Evolutionary conservation across 2,113 vertebrate species (phyloP).

Genomic region (Uria lomvia): DNA sequence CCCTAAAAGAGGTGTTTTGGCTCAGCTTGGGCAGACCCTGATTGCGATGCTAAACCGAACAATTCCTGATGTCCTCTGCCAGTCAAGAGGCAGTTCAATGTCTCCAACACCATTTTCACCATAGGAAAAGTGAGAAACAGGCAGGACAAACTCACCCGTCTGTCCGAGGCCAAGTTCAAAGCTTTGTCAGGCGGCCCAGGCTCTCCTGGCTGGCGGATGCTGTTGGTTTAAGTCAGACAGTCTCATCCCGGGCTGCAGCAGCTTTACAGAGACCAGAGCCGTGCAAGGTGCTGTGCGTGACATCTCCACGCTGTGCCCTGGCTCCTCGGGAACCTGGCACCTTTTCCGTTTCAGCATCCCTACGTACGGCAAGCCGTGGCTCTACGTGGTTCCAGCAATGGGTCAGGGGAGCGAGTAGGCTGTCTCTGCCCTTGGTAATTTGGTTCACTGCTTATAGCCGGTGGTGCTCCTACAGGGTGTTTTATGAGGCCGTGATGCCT

Average conservation of each 20-base stretch:
- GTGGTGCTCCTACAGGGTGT: not conserved
- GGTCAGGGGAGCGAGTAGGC: not conserved
- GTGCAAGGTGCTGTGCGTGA: rapidly evolving
- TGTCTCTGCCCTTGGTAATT: not conserved
- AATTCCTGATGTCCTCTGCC: not conserved
- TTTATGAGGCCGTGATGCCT: not conserved
- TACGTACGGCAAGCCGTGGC: not conserved
- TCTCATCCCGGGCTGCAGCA: not conserved
- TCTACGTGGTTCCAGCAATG: rapidly evolving
- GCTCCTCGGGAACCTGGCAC: not conserved
- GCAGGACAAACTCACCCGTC: not conserved
- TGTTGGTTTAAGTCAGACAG: not conserved
- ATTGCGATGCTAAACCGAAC: not conserved
- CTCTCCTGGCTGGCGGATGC: not conserved
- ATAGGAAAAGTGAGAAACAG: not conserved
- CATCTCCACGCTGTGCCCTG: rapidly evolving
- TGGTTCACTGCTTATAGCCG: not conserved
- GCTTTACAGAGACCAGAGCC: not conserved
- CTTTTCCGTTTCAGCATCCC: rapidly evolving
- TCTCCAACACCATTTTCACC: not conserved
- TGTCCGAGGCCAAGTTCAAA: not conserved
- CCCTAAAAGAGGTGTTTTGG: not conserved
- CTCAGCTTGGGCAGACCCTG: not conserved
- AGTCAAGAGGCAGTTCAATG: no score
- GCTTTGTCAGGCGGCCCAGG: not conserved